These are phyloP conservation scores for Tokudaia muenninki DNA, from an alignment of 2,797 vertebrate genomes.

Conservation along the genomic window DNA sequence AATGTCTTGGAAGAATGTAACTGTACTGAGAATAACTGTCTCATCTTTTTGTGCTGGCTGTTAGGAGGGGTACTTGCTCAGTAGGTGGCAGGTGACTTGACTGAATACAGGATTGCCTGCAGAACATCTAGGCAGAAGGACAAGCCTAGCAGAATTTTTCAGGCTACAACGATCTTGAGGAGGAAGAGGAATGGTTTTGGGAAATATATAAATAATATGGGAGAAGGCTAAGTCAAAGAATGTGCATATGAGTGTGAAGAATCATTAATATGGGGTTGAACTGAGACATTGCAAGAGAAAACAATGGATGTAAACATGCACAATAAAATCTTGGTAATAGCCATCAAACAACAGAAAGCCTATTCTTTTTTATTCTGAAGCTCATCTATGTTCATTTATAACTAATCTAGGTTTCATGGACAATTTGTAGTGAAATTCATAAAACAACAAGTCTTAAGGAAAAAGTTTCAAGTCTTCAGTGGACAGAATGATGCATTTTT, in stretches of 20 bases:
- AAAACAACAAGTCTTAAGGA: neutral
- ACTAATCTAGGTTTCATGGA: neutral
- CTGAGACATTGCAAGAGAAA: neutral
- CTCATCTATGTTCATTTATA: neutral
- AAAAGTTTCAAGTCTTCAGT: neutral
- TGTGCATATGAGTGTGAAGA: neutral
- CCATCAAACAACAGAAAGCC: neutral
- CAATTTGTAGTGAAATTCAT: neutral
- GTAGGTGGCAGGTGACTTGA: neutral
- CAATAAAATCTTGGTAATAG: neutral
- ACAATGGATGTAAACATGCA: no score
- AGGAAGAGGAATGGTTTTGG: neutral
- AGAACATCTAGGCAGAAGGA: neutral
- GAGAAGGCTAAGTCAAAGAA: neutral
- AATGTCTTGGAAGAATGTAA: neutral
- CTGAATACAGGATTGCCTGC: accelerated
- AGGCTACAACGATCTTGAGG: neutral
- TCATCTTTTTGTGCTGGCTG: neutral
- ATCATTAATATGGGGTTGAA: neutral
- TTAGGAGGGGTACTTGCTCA: neutral
- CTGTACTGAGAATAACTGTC: neutral
- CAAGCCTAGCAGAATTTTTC: neutral
- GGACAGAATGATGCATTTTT: neutral
- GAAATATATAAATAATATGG: neutral
- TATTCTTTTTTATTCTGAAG: neutral